Base-by-base conservation (phyloP, 2,797 vertebrate species). In the Spinibarbus caldwelli region DNA sequence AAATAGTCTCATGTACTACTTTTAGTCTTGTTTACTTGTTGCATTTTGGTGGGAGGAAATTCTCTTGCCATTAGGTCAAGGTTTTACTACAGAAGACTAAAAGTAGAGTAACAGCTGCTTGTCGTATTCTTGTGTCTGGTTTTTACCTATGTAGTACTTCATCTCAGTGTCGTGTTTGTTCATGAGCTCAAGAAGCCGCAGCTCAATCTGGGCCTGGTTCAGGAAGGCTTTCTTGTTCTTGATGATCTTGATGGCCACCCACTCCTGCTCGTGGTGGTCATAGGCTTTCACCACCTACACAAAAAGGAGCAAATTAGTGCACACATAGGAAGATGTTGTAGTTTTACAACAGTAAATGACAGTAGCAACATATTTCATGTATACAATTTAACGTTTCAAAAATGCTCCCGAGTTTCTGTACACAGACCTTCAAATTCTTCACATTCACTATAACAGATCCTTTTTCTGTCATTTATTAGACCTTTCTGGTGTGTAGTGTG, bases 151-250 rank as follows among this genome's bases (percentile, higher is more conserved):
- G 90, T 98, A 98, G 94, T 97, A 98, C 94, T 98, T 98, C 97
- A 98, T 98, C 91, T 98, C 97, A 0, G 97, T 98, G 93, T 98
- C 97, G 76, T 98, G 97, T 95, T 97, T 97, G 95, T 97, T 98
- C 97, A 98, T 98, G 89, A 98, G 96, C 94, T 98, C 97, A 88
- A 98, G 94, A 89, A 98, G 94, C 85, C 97, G 95, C 82, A 98
- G 93, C 93, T 98, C 97, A 70, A 98, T 97, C 95, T 98, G 97
- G 45, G 97, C 97, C 96, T 98, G 97, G 95, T 97, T 98, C 92
- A 98, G 93, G 94, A 98, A 98, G 59, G 97, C 97, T 93, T 97
- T 98, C 93, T 98, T 98, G 94, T 98, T 98, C 94, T 98, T 98
- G 88, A 98, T 98, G 94, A 98, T 98, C 93, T 98, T 98, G 89